Percentiles rank a stretch among this genome's conserved stretches.
These are phyloP conservation scores for Vidua macroura DNA, from an alignment of 2,113 vertebrate species.

Conservation along the genomic window DNA sequence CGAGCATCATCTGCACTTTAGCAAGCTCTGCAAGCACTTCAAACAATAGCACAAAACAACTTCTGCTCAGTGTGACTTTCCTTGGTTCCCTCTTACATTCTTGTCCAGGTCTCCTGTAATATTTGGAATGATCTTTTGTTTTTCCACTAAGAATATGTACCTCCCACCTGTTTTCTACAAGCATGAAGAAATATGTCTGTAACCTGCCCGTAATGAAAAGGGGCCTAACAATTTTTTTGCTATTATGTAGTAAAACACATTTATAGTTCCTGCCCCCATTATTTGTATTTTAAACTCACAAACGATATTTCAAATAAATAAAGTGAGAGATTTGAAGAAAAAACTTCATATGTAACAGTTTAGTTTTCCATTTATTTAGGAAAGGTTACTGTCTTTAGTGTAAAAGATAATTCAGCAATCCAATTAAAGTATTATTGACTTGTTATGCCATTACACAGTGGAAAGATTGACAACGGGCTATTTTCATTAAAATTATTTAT, in stretches of 20 bases:
- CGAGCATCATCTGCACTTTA: fast-evolving
- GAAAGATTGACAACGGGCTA: neutral
- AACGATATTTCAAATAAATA: neutral
- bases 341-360: neutral
- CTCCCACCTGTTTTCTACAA: neutral
- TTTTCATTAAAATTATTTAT: slow-evolving; percentile 25
- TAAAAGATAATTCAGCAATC: neutral
- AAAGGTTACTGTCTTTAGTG: neutral
- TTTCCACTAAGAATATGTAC: neutral
- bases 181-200: neutral
- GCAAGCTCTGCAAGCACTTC: neutral
- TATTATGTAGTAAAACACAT: slow-evolving; percentile 14
- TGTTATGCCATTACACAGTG: neutral
- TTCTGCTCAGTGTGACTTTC: neutral
- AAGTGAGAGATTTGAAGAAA: neutral
- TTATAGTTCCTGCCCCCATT: neutral
- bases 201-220: neutral
- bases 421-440: slow-evolving; percentile 29
- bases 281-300: slow-evolving; percentile 30
- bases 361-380: neutral
- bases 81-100: neutral
- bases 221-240: neutral
- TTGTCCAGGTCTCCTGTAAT: neutral
- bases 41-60: neutral
- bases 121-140: neutral